Evolutionary conservation across 2,888 invertebrate species (phyloP).

Genomic region (Azorinus chamasolen): DNA sequence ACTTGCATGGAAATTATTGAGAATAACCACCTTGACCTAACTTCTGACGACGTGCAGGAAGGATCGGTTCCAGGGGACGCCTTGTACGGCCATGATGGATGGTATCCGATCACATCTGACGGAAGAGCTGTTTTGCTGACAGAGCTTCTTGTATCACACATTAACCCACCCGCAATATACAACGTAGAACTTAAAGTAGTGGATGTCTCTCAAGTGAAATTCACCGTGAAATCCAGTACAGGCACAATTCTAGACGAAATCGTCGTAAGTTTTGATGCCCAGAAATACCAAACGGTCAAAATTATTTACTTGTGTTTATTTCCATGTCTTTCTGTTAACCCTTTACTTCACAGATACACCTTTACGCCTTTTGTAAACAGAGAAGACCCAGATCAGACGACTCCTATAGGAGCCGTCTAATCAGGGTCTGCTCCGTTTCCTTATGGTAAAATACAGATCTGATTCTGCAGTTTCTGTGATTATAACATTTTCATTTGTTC

Average conservation of each 20-base stretch:
- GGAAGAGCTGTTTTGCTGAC: background rate
- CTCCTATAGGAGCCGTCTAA: too few species aligned
- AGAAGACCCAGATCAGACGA: too few species aligned
- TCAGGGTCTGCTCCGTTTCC: too few species aligned
- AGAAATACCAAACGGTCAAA: background rate
- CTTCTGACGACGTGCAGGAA: constrained; percentile 10
- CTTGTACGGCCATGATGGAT: constrained; percentile 10
- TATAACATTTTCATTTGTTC: too few species aligned
- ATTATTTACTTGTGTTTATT: too few species aligned
- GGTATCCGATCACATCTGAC: constrained; percentile 10
- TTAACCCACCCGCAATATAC: constrained; percentile 15
- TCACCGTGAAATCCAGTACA: constrained; percentile 12
- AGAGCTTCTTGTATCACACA: constrained; percentile 11
- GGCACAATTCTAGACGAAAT: constrained; percentile 2
- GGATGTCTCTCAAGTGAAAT: constrained; percentile 9
- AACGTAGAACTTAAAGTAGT: constrained; percentile 24
- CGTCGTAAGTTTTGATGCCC: constrained; percentile 3
- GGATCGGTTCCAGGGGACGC: constrained; percentile 17
- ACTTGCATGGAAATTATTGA: constrained; percentile 30
- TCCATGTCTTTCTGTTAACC: too few species aligned
- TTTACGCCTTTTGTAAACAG: too few species aligned
- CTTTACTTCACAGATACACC: too few species aligned
- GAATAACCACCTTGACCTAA: constrained; percentile 9
- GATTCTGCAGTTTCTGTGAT: too few species aligned
- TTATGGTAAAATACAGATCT: too few species aligned